Evolutionary conservation across 2,797 vertebrate genomes (phyloP).

Genomic region (Rhinatrema bivittatum): DNA sequence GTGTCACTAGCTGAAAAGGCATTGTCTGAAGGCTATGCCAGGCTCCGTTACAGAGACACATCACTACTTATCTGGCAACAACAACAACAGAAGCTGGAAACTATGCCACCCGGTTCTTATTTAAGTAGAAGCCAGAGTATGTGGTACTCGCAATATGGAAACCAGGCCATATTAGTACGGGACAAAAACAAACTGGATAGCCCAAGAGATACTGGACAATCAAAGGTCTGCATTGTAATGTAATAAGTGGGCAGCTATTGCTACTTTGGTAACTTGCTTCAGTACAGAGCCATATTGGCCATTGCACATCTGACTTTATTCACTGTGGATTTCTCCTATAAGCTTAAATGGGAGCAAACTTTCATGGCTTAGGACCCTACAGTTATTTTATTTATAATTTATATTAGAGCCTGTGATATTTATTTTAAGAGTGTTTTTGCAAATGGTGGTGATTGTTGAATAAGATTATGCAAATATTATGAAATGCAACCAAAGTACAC

Average conservation of each 20-base stretch:
- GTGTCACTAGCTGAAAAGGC: conserved; percentile 58
- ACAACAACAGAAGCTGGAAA: conserved; percentile 72
- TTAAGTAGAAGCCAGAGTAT: conserved; percentile 78
- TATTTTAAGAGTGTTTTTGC: too few relatives aligned
- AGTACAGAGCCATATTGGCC: not conserved
- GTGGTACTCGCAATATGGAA: conserved; percentile 76
- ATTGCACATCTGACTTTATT: conserved; percentile 14
- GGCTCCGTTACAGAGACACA: conserved; percentile 72
- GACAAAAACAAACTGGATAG: conserved; percentile 49
- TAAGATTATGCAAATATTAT: too few relatives aligned
- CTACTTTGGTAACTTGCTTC: accelerated
- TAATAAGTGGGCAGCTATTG: conserved; percentile 7
- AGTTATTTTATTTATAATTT: too few relatives aligned
- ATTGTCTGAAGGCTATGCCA: conserved; percentile 50
- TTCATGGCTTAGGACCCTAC: too few relatives aligned
- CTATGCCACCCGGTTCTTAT: conserved; percentile 62
- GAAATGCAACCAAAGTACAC: too few relatives aligned
- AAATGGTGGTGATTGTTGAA: too few relatives aligned
- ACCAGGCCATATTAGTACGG: conserved; percentile 61
- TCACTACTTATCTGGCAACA: conserved; percentile 88
- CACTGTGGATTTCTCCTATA: too few relatives aligned
- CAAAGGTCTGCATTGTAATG: conserved; percentile 58
- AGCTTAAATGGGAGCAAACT: too few relatives aligned
- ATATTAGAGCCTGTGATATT: too few relatives aligned
- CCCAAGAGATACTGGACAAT: conserved; percentile 54